Percentiles rank a stretch among this genome's conserved stretches.
Evolutionary conservation across 2,888 invertebrate species (phyloP).

Genomic region (Tinea pellionella): DNA sequence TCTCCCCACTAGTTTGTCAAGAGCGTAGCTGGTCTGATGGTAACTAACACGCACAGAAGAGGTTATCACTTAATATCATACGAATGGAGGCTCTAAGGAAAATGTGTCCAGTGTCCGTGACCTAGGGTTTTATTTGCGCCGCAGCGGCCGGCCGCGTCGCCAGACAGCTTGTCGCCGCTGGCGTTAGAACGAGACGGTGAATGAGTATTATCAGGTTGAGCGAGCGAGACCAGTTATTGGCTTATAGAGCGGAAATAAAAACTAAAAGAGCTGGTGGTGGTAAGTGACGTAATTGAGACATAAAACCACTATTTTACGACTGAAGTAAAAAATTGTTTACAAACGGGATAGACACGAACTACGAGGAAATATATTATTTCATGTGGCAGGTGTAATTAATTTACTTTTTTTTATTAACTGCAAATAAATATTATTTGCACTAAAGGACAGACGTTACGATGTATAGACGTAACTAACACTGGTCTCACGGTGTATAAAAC

Average conservation of each 20-base stretch:
- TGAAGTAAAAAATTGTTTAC: slow-evolving; percentile 17
- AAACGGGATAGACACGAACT: slow-evolving; percentile 13
- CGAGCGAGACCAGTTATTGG: slow-evolving; percentile 37
- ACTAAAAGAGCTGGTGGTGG: slow-evolving; percentile 21
- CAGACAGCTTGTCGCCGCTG: slow-evolving; percentile 65
- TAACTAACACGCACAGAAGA: slow-evolving; percentile 25
- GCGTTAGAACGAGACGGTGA: slow-evolving; percentile 42
- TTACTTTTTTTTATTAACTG: background rate
- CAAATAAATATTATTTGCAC: too few relatives aligned
- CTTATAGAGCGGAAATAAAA: slow-evolving; percentile 48
- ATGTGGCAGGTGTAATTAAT: background rate
- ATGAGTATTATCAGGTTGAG: slow-evolving; percentile 27
- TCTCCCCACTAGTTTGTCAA: background rate
- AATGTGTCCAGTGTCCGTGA: slow-evolving; percentile 55
- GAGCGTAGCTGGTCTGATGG: slow-evolving; percentile 28
- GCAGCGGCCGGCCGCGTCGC: slow-evolving; percentile 35
- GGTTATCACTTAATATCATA: slow-evolving; percentile 29
- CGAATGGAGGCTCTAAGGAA: slow-evolving; percentile 31
- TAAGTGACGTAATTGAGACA: slow-evolving; percentile 42
- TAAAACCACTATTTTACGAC: slow-evolving; percentile 26
- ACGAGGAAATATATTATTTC: background rate
- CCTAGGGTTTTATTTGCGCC: slow-evolving; percentile 60
- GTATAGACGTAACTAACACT: too few relatives aligned
- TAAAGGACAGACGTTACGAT: too few relatives aligned
- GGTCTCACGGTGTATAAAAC: too few relatives aligned